Conservation (phyloP, 2,113 vertebrate species). For the Geococcyx californianus region DNA sequence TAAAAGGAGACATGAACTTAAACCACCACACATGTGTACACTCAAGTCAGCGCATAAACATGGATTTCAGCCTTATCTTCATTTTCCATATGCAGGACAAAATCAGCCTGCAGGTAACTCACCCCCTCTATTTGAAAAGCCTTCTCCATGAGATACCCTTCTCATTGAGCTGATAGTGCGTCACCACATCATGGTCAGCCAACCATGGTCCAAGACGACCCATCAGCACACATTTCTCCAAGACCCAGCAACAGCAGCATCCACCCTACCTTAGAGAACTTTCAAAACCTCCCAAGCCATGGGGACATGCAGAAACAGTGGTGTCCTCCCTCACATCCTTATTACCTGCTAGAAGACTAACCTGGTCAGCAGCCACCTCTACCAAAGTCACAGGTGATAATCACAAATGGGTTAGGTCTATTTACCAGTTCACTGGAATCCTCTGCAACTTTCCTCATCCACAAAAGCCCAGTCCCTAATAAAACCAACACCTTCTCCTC, state of each 20-base stretch:
- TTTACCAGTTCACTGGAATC: neutral
- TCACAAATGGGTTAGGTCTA: accelerated
- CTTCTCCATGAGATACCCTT: too few species aligned
- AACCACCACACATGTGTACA: neutral
- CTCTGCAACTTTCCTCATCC: neutral
- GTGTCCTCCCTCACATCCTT: accelerated
- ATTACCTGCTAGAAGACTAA: neutral
- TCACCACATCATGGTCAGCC: neutral
- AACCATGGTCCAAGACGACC: accelerated
- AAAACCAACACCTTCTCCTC: neutral
- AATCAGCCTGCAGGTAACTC: neutral
- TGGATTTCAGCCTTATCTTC: neutral
- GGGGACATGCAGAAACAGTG: accelerated
- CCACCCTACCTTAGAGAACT: neutral
- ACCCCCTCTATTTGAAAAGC: neutral
- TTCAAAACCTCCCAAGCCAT: neutral
- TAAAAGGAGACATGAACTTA: neutral
- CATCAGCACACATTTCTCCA: neutral
- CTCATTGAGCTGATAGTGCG: neutral
- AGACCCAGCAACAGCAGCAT: neutral
- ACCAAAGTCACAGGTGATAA: neutral
- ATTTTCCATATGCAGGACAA: neutral
- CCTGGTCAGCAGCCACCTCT: neutral
- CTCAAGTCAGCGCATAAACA: neutral
- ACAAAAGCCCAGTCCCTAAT: accelerated